Conservation (phyloP, 2,888 invertebrate genomes). For the Alloplasta piceator region DNA sequence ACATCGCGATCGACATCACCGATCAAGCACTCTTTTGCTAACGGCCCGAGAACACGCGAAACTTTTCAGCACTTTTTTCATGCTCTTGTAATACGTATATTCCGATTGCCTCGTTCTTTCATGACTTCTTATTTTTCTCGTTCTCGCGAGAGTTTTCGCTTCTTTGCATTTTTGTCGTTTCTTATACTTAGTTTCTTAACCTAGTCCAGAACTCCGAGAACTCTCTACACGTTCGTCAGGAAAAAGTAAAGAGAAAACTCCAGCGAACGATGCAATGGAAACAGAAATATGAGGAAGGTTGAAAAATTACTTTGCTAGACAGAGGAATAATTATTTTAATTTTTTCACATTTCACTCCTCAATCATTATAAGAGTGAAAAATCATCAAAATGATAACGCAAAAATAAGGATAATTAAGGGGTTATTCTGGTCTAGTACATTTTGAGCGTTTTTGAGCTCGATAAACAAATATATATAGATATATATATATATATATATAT, state of each 20-base stretch:
- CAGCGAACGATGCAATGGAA: no score
- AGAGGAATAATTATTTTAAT: no score
- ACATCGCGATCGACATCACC: conserved; percentile 25
- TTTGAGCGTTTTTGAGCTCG: no score
- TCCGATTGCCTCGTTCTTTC: not conserved
- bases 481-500: no score
- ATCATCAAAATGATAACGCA: no score
- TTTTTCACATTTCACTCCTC: no score
- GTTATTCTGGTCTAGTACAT: no score
- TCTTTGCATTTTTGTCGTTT: conserved; percentile 18
- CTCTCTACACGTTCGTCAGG: not conserved
- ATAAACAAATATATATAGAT: no score
- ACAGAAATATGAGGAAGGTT: no score
- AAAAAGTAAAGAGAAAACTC: conserved; percentile 1
- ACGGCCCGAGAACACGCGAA: conserved; percentile 53
- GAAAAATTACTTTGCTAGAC: no score
- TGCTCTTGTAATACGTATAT: conserved; percentile 13
- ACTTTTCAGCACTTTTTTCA: conserved; percentile 34
- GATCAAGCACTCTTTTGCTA: conserved; percentile 34
- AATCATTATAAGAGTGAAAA: no score
- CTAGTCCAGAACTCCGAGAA: conserved; percentile 10
- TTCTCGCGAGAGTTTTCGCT: conserved; percentile 13
- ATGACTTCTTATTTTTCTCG: conserved; percentile 29
- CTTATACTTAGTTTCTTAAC: conserved; percentile 25
- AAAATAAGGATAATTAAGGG: no score